Evolutionary conservation across 2,113 vertebrate genomes (phyloP).

Genomic region (Phyllostomus hastatus): DNA sequence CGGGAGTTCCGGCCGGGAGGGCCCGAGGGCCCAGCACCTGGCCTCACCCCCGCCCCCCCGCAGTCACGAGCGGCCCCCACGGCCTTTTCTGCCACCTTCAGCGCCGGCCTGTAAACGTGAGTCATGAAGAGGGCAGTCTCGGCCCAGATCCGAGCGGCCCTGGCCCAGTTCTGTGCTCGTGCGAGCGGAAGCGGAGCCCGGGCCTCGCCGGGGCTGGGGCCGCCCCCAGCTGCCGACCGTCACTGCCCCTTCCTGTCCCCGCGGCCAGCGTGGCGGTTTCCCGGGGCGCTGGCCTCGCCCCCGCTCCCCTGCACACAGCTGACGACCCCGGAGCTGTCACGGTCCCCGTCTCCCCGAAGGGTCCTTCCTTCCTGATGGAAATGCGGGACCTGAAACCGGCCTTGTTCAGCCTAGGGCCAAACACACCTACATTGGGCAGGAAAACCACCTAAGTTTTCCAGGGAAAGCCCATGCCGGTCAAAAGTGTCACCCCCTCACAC

Average conservation of each 20-base stretch:
- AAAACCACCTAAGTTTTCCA: conserved; percentile 83
- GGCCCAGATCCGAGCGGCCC: conserved; percentile 70
- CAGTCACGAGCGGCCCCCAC: conserved; percentile 51
- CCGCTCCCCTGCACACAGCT: conserved; percentile 66
- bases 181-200: rapidly evolving
- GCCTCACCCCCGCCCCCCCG: conserved; percentile 54
- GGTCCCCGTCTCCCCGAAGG: conserved; percentile 53
- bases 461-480: conserved; percentile 83
- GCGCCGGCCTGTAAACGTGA: conserved; percentile 67
- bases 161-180: conserved; percentile 62
- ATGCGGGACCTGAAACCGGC: conserved; percentile 72
- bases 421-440: conserved; percentile 76
- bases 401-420: conserved; percentile 84
- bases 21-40: conserved; percentile 37
- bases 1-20: conserved; percentile 62
- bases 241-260: conserved; percentile 58
- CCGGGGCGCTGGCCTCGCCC: conserved; percentile 65
- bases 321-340: conserved; percentile 58
- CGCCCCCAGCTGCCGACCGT: conserved; percentile 68
- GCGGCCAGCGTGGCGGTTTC: conserved; percentile 69
- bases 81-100: conserved; percentile 70
- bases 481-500: conserved; percentile 68
- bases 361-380: conserved; percentile 71
- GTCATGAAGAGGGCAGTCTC: conserved; percentile 54
- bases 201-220: not conserved